A percentile compares a stretch with the other conserved stretches of the same genome.
Evolutionary conservation across 2,888 invertebrate species (phyloP).

Genomic region (Troilus luridus): DNA sequence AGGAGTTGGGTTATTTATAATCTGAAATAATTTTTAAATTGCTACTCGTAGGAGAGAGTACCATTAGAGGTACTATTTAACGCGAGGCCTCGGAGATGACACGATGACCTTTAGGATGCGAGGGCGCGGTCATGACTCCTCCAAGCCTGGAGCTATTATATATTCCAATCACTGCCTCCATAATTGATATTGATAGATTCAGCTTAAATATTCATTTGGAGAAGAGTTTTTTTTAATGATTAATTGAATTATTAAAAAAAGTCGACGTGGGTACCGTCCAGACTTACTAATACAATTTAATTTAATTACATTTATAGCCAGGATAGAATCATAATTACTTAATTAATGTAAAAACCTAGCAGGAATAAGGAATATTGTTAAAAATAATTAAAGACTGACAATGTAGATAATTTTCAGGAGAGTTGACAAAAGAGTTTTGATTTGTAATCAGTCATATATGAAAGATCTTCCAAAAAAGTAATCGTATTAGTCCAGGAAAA

Average conservation of each 20-base stretch:
- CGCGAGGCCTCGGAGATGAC: neutral
- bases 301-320: neutral
- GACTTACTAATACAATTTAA: neutral
- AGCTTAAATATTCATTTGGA: conserved; percentile 25
- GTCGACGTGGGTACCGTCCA: neutral
- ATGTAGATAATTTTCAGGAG: no score
- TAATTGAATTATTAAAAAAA: conserved; percentile 6
- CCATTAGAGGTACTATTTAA: neutral
- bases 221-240: neutral
- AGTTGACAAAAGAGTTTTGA: no score
- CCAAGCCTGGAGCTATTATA: neutral
- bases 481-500: no score
- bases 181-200: conserved; percentile 35
- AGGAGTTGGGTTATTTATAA: neutral
- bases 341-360: neutral
- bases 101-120: neutral
- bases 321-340: neutral
- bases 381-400: no score
- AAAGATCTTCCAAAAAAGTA: no score
- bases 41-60: neutral
- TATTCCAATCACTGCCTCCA: conserved; percentile 36
- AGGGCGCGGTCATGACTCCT: neutral
- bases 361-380: no score
- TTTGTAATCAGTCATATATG: no score
- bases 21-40: neutral